Conservation (phyloP, 2,113 vertebrate species). For the Corythaixoides concolor region DNA sequence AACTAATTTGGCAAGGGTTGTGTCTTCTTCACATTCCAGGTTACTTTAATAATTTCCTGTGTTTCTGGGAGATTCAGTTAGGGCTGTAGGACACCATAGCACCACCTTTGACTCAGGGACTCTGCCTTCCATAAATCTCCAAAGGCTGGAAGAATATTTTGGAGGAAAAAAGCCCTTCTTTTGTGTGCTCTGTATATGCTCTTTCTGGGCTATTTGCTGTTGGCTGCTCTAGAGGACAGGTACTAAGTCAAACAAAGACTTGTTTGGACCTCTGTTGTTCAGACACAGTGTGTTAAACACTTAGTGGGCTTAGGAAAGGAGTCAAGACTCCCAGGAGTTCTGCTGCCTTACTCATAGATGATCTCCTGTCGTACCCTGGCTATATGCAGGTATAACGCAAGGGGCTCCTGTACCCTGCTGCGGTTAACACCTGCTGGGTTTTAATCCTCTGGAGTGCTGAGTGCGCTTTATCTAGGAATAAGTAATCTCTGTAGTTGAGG, state of each 20-base stretch:
- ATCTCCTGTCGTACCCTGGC: background rate
- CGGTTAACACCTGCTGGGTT: background rate
- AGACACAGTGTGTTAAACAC: background rate
- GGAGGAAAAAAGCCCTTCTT: background rate
- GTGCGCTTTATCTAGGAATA: background rate
- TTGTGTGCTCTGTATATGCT: background rate
- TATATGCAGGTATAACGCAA: background rate
- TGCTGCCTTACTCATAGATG: background rate
- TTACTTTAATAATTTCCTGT: background rate
- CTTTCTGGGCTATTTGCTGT: background rate
- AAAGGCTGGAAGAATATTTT: background rate
- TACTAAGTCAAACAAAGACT: background rate
- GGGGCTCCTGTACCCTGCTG: background rate
- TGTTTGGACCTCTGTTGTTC: background rate
- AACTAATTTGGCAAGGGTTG: background rate
- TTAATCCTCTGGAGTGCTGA: background rate
- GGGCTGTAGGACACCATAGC: background rate
- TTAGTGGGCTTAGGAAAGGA: background rate
- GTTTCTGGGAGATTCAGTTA: background rate
- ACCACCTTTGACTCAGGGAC: rapidly evolving
- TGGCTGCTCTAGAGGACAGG: background rate
- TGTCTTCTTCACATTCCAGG: background rate
- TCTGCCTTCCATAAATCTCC: background rate
- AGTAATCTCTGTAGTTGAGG: background rate
- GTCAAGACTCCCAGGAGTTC: background rate